phyloP scores from a whole-genome alignment of 2,888 invertebrate species.

The Tenodera sinensis region DNA sequence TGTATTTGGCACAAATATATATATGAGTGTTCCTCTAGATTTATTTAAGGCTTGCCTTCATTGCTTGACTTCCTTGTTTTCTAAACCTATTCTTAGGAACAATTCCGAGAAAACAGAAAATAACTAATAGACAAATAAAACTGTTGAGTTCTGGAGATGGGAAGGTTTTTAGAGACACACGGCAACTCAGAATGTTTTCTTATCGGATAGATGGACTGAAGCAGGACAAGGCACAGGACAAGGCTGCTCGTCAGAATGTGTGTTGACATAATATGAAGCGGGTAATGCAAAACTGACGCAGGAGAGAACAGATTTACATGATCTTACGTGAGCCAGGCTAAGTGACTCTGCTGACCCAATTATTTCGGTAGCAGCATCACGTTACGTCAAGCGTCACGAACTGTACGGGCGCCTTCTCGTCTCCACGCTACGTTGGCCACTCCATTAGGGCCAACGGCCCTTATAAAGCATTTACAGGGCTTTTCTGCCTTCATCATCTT shows the following conservation, averaged over 20 bases:
- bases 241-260: neutral
- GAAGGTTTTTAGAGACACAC: too few species aligned
- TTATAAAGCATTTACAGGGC: neutral
- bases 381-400: slow-evolving; percentile 9
- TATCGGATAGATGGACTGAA: too few species aligned
- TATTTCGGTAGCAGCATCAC: neutral
- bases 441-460: neutral
- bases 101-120: too few species aligned
- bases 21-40: too few species aligned
- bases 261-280: neutral
- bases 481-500: neutral
- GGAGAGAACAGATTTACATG: neutral
- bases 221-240: too few species aligned
- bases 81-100: too few species aligned
- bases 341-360: neutral
- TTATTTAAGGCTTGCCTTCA: too few species aligned
- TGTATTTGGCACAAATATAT: too few species aligned
- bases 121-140: too few species aligned
- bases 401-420: neutral
- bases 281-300: neutral
- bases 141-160: too few species aligned
- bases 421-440: neutral
- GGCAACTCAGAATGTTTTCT: too few species aligned
- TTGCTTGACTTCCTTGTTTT: too few species aligned
- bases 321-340: neutral